These are phyloP conservation scores for Hoplodrina blanda DNA, from an alignment of 2,888 invertebrate species.

Conservation along the genomic window DNA sequence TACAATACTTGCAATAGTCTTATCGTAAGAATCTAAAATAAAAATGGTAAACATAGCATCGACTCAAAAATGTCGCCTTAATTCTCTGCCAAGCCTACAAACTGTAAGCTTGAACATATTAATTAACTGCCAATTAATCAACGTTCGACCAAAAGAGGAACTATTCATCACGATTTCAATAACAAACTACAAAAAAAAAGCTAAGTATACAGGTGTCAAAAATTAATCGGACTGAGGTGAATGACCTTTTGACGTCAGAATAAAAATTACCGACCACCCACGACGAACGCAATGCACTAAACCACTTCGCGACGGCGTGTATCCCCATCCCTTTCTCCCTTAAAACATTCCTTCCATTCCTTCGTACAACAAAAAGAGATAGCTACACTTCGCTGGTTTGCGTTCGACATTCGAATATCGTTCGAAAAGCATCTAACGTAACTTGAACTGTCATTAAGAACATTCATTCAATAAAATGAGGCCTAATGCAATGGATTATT, in stretches of 20 bases:
- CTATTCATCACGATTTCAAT: constrained; percentile 52
- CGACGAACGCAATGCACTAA: constrained; percentile 68
- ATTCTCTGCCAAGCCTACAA: not conserved
- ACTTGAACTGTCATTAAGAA: constrained; percentile 60
- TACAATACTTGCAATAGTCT: no score
- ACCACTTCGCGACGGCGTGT: constrained; percentile 50
- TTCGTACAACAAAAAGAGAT: constrained; percentile 51
- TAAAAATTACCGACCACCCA: constrained; percentile 88
- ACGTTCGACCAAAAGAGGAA: constrained; percentile 46
- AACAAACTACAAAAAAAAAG: constrained; percentile 39
- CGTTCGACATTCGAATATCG: constrained; percentile 56
- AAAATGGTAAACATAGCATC: not conserved
- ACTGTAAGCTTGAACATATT: constrained; percentile 45
- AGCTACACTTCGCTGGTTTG: constrained; percentile 15
- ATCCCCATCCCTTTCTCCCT: constrained; percentile 35
- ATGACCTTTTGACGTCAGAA: constrained; percentile 86
- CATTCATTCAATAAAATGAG: constrained; percentile 57
- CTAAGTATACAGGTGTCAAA: constrained; percentile 81
- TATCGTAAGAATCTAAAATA: no score
- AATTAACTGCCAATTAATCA: constrained; percentile 59
- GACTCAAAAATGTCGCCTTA: not conserved
- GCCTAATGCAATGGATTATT: constrained; percentile 48
- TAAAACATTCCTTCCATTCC: constrained; percentile 37
- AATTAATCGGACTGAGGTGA: constrained; percentile 77
- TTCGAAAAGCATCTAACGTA: constrained; percentile 61